Base-by-base conservation (phyloP, 2,797 vertebrate genomes). In the Bucorvus abyssinicus region DNA sequence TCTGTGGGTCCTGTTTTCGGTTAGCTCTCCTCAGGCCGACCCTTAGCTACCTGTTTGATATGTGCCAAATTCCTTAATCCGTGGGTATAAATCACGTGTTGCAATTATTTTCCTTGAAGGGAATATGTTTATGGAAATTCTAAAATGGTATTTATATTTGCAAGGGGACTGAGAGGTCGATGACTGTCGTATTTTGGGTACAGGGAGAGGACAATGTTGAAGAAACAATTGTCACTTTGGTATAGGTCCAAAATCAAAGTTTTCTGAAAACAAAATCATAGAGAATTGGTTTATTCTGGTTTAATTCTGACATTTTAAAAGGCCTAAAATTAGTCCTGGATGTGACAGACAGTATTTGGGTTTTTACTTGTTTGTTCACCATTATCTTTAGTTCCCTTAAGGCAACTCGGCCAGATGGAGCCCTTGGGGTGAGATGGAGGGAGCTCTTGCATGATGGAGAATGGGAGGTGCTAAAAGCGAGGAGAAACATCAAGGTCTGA, bases 71-170 rank as follows among this genome's bases (percentile, higher is more conserved):
- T 80, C 12, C 26, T 84, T 77, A 56, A 60, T 44, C 24, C 5
- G 0, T 0, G 0, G 7, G 18, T 68, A 8, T 64, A 60, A 78
- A 75, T 7, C 34, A 2, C 9, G 5, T n/a, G 27, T n/a, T 91
- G 69, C 8, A 75, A 3, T 50, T 71, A 13, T 26, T 65, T 61
- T 50, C 57, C 42, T 75, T 73, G 40, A 52, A 60, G n/a, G 21
- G 26, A 84, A 14, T 23, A 3, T 77, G 23, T 40, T 69, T 85
- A 21, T 81, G 50, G 30, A 71, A 75, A 42, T 45, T 40, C 53
- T 79, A 61, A 92, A 52, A 50, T 50, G 50, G 5, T 63, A 14
- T 87, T 71, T 14, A 8, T 19, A 45, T 82, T 87, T 87, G 24
- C 29, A 44, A 68, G 56, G 77, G n/a, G 19, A 50, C 40, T 75